These are phyloP conservation scores for Nomia melanderi DNA, from an alignment of 1,140 invertebrate species.

Conservation along the genomic window DNA sequence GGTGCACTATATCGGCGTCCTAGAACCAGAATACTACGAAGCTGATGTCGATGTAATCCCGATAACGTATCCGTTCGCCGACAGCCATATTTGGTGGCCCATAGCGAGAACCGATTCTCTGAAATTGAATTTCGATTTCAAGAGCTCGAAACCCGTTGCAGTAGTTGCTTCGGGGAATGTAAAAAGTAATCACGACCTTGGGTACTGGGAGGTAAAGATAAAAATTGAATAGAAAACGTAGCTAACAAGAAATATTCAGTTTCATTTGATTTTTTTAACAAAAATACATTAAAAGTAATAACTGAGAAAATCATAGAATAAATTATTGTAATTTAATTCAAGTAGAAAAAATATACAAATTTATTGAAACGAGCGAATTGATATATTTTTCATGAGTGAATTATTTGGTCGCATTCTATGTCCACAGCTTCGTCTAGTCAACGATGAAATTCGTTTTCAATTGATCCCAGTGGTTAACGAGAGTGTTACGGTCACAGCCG, in stretches of 20 bases:
- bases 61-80: constrained; percentile 94
- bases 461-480: constrained; percentile 86
- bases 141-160: constrained; percentile 90
- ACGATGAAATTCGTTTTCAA: constrained; percentile 91
- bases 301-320: no score
- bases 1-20: constrained; percentile 90
- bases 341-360: no score
- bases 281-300: no score
- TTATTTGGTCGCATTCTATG: no score
- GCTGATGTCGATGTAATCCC: constrained; percentile 93
- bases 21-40: constrained; percentile 91
- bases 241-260: no score
- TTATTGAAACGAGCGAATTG: no score
- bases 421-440: constrained; percentile 87
- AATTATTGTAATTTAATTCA: no score
- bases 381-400: no score
- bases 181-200: constrained; percentile 85
- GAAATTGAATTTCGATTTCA: constrained; percentile 93
- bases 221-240: no score
- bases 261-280: no score
- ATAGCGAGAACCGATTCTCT: constrained; percentile 86
- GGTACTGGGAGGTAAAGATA: constrained; percentile 93
- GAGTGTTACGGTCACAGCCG: constrained; percentile 88
- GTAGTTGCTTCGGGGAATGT: constrained; percentile 92
- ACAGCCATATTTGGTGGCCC: constrained; percentile 93